Percentiles rank a stretch among this genome's conserved stretches.
phyloP scores from a whole-genome alignment of 2,797 vertebrate species.

The Sebastes goodei region DNA sequence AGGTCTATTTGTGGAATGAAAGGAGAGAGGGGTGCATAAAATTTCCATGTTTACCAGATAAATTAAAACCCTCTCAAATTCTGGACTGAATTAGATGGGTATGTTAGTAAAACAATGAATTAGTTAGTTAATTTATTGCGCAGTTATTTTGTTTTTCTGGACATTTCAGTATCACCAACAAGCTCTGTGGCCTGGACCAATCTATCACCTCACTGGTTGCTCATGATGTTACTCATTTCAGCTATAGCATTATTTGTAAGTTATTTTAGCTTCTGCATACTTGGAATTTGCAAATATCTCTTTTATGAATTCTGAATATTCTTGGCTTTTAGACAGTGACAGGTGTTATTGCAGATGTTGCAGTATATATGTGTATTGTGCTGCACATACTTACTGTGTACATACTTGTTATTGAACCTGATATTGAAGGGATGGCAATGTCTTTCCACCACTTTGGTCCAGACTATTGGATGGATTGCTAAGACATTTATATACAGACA shows the following conservation, averaged over 20 bases:
- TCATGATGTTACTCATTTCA: not conserved
- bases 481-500: not conserved
- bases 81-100: not conserved
- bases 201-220: not conserved
- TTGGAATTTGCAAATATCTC: not conserved
- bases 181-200: not conserved
- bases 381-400: not conserved
- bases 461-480: not conserved
- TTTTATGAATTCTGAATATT: not conserved
- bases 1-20: constrained; percentile 63
- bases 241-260: not conserved
- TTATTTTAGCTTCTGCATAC: not conserved
- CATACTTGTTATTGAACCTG: not conserved
- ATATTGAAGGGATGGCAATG: not conserved
- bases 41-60: constrained; percentile 50
- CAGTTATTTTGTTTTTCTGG: not conserved
- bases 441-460: not conserved
- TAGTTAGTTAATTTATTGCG: not conserved
- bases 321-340: not conserved
- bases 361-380: not conserved
- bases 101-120: not conserved
- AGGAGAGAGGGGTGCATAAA: constrained; percentile 46
- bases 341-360: not conserved
- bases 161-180: not conserved
- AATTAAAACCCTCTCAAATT: constrained; percentile 25